Evolutionary conservation across 2,797 vertebrate genomes (phyloP).

Genomic region (Pithecia hirsuta): DNA sequence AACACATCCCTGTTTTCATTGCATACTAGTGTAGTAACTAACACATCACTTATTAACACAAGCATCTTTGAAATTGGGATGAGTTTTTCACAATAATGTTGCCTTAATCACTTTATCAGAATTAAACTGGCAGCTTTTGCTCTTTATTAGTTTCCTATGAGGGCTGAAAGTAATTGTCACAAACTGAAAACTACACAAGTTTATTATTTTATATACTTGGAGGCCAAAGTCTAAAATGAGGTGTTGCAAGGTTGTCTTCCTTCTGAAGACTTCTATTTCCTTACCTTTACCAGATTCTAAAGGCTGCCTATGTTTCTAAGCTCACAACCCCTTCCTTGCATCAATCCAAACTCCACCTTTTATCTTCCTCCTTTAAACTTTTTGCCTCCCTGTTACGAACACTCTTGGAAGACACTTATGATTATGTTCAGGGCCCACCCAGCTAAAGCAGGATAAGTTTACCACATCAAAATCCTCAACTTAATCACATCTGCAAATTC

Average conservation of each 20-base stretch:
- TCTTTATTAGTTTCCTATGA: not conserved
- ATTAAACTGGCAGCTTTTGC: not conserved
- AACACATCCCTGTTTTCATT: not conserved
- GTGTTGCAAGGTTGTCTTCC: rapidly evolving
- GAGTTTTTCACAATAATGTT: not conserved
- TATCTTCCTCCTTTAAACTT: not conserved
- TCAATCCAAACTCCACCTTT: not conserved
- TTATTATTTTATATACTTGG: not conserved
- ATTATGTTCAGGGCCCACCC: not conserved
- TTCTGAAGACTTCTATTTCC: not conserved
- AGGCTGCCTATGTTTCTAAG: no score
- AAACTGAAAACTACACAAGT: not conserved
- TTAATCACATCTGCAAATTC: not conserved
- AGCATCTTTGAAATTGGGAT: not conserved
- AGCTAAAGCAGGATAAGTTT: not conserved
- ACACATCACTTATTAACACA: not conserved
- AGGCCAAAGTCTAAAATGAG: not conserved
- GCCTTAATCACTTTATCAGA: not conserved
- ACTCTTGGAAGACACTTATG: not conserved
- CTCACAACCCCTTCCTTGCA: not conserved
- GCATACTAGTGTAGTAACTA: no score
- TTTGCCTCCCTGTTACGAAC: not conserved
- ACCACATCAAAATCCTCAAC: not conserved
- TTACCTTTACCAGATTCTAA: not conserved
- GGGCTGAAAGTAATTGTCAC: not conserved